Base-by-base conservation (phyloP, 2,113 vertebrate species). In the Thunnus thynnus region DNA sequence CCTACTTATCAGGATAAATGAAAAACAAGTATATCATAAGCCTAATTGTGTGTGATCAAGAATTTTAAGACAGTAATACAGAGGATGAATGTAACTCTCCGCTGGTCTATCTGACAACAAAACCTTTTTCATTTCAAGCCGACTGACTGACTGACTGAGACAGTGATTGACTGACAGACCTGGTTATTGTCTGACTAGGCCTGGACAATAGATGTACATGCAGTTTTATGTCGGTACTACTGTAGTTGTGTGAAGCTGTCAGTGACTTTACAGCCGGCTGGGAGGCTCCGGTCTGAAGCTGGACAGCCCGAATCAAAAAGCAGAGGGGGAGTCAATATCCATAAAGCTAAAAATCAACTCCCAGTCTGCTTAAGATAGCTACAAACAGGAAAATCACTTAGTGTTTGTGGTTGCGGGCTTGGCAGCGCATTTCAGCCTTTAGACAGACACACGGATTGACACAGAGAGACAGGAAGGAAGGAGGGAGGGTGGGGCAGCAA, bases 301-400 rank as follows among this genome's bases (percentile, higher is more conserved):
- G 86, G 85, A 89, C 81, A 73, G 69, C 52, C 46, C 4, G 65
- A 82, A 87, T 88, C 84, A 87, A 80, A 87, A 73, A 88, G 74
- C 74, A 76, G 71, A 85, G 78, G 80, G 80, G 70, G 72, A 85
- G 88, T 88, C 80, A 47, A 89, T 88, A 87, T 85, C 86, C 67
- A 83, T 84, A 87, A 84, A 86, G 64, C 82, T 46, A 54, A 50
- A 78, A 80, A 81, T 9, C 86, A 84, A 84, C 77, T 88, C 80
- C 82, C 75, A 83, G 80, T 84, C 86, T 55, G 57, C 64, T 73
- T 44, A 66, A 86, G 76, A 83, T 78, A 70, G 80, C 88, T 83
- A 76, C 71, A 78, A 87, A 88, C 48, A 57, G 60, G 70, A 73
- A 87, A 83, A 86, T 76, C 67, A 13, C 70, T 87, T 73, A 11